Percentiles rank a stretch among this genome's conserved stretches.
phyloP scores from a whole-genome alignment of 2,797 vertebrate species.

The Avahi laniger region DNA sequence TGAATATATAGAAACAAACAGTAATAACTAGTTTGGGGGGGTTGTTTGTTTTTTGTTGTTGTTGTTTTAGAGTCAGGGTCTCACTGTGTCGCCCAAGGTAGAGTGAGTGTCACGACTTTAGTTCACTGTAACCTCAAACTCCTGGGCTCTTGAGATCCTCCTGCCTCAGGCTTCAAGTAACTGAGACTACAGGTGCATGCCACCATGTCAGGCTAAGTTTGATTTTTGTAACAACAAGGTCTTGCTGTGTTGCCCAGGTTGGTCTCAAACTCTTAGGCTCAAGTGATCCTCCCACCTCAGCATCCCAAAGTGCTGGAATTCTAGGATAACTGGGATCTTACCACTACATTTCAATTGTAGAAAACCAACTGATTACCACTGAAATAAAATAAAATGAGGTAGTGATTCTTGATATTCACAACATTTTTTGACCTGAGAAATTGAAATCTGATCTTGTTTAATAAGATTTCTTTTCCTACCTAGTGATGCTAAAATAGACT shows the following conservation, averaged over 20 bases:
- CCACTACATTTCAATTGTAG: not conserved
- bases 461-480: not conserved
- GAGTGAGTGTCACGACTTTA: not conserved
- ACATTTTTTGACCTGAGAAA: not conserved
- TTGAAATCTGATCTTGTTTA: not conserved
- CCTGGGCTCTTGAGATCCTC: not conserved
- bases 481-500: not conserved
- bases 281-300: not conserved
- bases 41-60: not conserved
- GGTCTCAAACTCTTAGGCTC: not conserved
- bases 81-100: not conserved
- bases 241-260: not conserved
- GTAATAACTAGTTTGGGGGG: not conserved
- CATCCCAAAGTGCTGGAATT: not conserved
- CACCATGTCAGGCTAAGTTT: not conserved
- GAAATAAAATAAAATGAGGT: not conserved
- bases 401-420: not conserved
- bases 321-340: not conserved
- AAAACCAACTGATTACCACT: not conserved
- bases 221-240: not conserved
- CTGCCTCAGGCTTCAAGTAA: not conserved
- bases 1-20: not conserved
- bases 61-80: not conserved
- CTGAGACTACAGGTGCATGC: not conserved
- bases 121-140: not conserved